These are phyloP conservation scores for Platycheirus rosarum DNA, from an alignment of 2,888 invertebrate genomes.

Conservation along the genomic window DNA sequence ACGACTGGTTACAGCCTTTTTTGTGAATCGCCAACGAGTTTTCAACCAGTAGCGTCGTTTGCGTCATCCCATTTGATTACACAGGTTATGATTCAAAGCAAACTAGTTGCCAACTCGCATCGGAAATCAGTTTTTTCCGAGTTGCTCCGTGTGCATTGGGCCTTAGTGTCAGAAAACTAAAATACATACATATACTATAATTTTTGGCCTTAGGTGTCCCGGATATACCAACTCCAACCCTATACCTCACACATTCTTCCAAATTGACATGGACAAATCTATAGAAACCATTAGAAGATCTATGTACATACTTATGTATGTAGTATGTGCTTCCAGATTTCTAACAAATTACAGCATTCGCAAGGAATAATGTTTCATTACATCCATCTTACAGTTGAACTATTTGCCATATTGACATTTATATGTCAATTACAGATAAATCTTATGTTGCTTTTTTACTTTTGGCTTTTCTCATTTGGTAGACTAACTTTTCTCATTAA, in stretches of 20 bases:
- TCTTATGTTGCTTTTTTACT: conserved; percentile 15
- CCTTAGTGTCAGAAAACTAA: too few species aligned
- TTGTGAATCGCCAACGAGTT: too few species aligned
- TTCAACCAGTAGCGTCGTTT: too few species aligned
- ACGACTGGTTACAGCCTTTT: too few species aligned
- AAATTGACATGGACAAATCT: conserved; percentile 6
- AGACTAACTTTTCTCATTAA: conserved; percentile 37
- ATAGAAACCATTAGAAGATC: conserved; percentile 16
- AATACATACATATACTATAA: too few species aligned
- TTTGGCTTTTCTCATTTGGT: conserved; percentile 23
- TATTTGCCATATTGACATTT: conserved; percentile 41
- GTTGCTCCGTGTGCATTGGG: too few species aligned
- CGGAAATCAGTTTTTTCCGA: too few species aligned
- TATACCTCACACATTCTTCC: not conserved
- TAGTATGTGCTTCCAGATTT: conserved; percentile 8
- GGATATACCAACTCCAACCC: not conserved
- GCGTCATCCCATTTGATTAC: too few species aligned
- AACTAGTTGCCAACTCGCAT: too few species aligned
- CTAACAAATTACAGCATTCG: conserved; percentile 23
- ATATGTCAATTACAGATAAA: conserved; percentile 60
- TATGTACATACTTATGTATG: too few species aligned
- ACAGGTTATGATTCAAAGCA: too few species aligned
- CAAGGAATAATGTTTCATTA: conserved; percentile 16
- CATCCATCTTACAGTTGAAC: conserved; percentile 18
- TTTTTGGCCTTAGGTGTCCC: too few species aligned